Evolutionary conservation across 2,888 invertebrate genomes (phyloP), one percentile per base, ranked within the genome.

Genomic region (Drosophila barbarae): DNA sequence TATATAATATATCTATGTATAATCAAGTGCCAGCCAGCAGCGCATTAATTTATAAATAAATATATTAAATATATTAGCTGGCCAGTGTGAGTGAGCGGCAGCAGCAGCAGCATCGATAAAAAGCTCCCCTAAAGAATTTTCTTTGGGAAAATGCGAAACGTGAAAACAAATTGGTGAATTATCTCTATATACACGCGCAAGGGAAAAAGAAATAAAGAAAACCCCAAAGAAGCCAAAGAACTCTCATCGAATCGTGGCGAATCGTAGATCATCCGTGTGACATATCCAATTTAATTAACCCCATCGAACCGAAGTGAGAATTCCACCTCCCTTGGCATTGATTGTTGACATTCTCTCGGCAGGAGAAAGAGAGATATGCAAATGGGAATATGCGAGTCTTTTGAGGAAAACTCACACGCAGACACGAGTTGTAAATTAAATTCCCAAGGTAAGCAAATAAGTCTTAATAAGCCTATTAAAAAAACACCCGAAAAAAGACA

Each of bases 11-110:
- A 34, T 26, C 34, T 49, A 54, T 51, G 38, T 55, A 56, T 58
- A 35, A 32, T 59, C 30, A 36, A 60, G 61, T 46, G 30, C 30
- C 59, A 44, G 59, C 60, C 59, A 59, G 59, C 52, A 65, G 51
- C 56, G 63, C 72, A 73, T 73, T 70, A 72, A 83, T 77, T 76
- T 77, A 80, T 71, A 81, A 77, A 80, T 80, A 80, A 80, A 80
- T 80, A 42, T 75, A 76, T 69, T 67, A 72, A 81, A 78, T 81
- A 76, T 73, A 73, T 66, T 58, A 49, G 36, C 44, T 32, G 49
- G n/a, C 26, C 34, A 39, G 44, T 47, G 47, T 53, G 47, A 53
- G 57, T 56, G 41, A 59, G 36, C 47, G 36, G 36, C 41, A 38
- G 23, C 36, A 67, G 35, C 57, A 18, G 21, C 21, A 21, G 21